Conservation (phyloP, 92 coral and sea anemone species). For the Isaurus tuberculatus region DNA sequence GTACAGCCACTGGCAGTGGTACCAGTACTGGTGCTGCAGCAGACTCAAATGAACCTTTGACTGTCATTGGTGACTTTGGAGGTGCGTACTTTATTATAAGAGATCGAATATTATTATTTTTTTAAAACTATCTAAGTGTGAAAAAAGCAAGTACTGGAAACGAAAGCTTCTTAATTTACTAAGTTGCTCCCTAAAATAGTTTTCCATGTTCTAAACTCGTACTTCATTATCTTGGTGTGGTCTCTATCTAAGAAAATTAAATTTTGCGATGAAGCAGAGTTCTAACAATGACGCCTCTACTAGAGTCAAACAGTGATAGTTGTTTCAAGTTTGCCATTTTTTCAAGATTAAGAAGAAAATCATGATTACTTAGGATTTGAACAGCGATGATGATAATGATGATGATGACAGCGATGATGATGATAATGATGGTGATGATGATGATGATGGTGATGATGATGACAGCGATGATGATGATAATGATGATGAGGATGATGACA, state of each 20-base stretch:
- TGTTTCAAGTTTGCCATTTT: not conserved
- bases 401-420: not conserved
- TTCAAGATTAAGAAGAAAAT: not conserved
- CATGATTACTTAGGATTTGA: too few relatives aligned
- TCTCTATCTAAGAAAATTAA: too few relatives aligned
- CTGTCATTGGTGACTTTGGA: conserved; percentile 85
- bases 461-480: too few relatives aligned
- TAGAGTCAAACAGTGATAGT: not conserved
- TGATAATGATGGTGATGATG: not conserved
- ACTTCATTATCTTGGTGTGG: too few relatives aligned
- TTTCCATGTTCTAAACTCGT: too few relatives aligned
- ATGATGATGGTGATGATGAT: not conserved
- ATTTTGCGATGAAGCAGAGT: too few relatives aligned
- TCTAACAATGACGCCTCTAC: too few relatives aligned
- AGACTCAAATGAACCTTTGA: conserved; percentile 15
- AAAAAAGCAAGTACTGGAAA: not conserved
- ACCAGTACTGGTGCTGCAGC: conserved; percentile 38
- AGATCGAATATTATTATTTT: too few relatives aligned
- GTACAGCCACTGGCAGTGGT: conserved; percentile 21
- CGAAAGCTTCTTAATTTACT: too few relatives aligned
- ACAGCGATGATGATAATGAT: not conserved
- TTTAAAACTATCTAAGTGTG: not conserved
- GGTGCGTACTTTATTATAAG: conserved; percentile 61
- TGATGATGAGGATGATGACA: too few relatives aligned
- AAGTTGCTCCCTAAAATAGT: too few relatives aligned